These are phyloP conservation scores for Meloidogyne exigua DNA, from an alignment of 1,140 invertebrate genomes.

Conservation along the genomic window DNA sequence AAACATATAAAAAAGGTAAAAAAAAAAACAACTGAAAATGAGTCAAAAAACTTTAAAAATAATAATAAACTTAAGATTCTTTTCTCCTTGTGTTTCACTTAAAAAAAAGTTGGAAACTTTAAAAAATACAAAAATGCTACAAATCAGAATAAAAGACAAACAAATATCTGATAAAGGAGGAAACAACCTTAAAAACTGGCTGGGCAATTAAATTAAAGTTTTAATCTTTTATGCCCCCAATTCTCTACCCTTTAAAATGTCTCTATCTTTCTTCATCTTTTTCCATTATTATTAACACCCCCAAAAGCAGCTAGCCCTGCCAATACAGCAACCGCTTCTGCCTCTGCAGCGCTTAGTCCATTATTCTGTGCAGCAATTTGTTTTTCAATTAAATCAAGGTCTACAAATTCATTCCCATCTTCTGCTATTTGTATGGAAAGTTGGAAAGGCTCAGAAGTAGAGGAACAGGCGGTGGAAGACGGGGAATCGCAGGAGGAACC, in stretches of 20 bases:
- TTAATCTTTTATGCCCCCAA: not conserved
- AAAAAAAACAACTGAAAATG: not conserved
- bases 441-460: not conserved
- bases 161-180: not conserved
- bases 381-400: conserved; percentile 22
- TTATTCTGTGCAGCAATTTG: conserved; percentile 27
- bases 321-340: conserved; percentile 22
- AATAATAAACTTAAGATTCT: too few species aligned
- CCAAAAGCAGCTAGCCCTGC: conserved; percentile 13
- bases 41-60: not conserved
- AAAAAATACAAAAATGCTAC: too few species aligned
- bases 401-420: not conserved
- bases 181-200: not conserved
- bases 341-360: conserved; percentile 14
- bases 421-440: not conserved
- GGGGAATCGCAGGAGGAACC: not conserved
- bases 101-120: too few species aligned
- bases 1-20: not conserved
- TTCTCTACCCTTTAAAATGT: not conserved
- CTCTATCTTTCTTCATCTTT: not conserved
- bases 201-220: not conserved
- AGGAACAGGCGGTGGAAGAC: not conserved
- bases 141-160: too few species aligned
- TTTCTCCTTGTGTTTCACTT: too few species aligned
- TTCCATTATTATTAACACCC: not conserved